Conservation (phyloP, 2,113 vertebrate species). For the Coturnix japonica region DNA sequence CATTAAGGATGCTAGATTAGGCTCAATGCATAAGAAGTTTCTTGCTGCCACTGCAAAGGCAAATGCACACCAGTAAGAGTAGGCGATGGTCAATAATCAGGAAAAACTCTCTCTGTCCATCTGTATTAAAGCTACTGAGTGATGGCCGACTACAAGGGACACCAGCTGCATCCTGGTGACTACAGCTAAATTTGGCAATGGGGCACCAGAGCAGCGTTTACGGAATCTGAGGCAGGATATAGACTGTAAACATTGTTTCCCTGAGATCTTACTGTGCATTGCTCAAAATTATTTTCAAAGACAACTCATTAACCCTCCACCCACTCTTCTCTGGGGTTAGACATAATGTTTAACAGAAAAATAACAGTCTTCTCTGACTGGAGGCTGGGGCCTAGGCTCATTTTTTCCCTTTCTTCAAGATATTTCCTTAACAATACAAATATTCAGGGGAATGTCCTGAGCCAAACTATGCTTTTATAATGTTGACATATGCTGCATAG, state of each 20-base stretch:
- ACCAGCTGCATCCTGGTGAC: conserved; percentile 43
- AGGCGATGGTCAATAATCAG: background rate
- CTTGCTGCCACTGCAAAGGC: background rate
- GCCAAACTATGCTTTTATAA: background rate
- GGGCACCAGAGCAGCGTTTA: fast-evolving
- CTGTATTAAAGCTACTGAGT: fast-evolving
- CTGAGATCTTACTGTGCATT: background rate
- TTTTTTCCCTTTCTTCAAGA: background rate
- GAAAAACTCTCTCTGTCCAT: background rate
- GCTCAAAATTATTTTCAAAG: conserved; percentile 39
- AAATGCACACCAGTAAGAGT: background rate
- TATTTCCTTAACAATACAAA: background rate
- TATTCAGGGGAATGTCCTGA: background rate
- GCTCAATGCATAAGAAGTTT: background rate
- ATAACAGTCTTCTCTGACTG: background rate
- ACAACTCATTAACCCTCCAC: background rate
- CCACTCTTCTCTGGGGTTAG: background rate
- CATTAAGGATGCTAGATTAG: background rate
- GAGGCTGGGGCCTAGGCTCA: background rate
- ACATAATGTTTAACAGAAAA: background rate
- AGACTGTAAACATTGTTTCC: conserved; percentile 47
- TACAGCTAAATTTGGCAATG: conserved; percentile 26
- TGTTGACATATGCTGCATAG: background rate
- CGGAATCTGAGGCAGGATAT: conserved; percentile 43
- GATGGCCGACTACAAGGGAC: background rate